phyloP scores from a whole-genome alignment of 2,797 vertebrate species.

The Botia kubotai region DNA sequence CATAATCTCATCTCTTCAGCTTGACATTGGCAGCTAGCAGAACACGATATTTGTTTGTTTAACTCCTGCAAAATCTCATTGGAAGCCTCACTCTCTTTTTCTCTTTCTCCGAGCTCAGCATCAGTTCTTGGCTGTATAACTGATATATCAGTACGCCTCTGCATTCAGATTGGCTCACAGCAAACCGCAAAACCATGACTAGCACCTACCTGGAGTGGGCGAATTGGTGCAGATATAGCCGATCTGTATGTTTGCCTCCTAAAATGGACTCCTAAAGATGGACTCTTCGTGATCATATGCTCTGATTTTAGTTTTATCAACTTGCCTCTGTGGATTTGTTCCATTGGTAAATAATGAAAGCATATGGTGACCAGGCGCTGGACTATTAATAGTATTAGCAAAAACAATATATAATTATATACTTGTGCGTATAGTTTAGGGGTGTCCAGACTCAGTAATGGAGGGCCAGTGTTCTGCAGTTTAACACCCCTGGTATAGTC shows the following conservation, averaged over 20 bases:
- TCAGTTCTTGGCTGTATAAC: slow-evolving; percentile 30
- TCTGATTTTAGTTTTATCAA: slow-evolving; percentile 28
- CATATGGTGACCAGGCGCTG: neutral
- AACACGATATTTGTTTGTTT: slow-evolving; percentile 76
- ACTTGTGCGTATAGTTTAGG: too few relatives aligned
- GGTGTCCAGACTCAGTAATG: too few relatives aligned
- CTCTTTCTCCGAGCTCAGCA: neutral
- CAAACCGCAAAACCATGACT: slow-evolving; percentile 41
- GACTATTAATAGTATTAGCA: too few relatives aligned
- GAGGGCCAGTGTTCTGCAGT: too few relatives aligned
- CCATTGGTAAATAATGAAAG: neutral
- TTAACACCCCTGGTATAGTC: too few relatives aligned
- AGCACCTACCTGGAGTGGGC: slow-evolving; percentile 51
- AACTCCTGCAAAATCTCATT: slow-evolving; percentile 59
- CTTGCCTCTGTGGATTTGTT: neutral
- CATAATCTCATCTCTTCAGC: slow-evolving; percentile 77
- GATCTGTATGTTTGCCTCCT: slow-evolving; percentile 26
- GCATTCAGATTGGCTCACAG: slow-evolving; percentile 40
- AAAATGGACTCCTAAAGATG: slow-evolving; percentile 26
- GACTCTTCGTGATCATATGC: slow-evolving; percentile 25
- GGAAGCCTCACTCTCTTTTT: slow-evolving; percentile 25
- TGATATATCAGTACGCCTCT: slow-evolving; percentile 49
- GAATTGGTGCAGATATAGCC: slow-evolving; percentile 10
- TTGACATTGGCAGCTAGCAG: slow-evolving; percentile 69
- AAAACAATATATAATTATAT: too few relatives aligned